Conservation (phyloP, 35 echinoderm and acorn worm genomes). For the Amphiura filiformis region DNA sequence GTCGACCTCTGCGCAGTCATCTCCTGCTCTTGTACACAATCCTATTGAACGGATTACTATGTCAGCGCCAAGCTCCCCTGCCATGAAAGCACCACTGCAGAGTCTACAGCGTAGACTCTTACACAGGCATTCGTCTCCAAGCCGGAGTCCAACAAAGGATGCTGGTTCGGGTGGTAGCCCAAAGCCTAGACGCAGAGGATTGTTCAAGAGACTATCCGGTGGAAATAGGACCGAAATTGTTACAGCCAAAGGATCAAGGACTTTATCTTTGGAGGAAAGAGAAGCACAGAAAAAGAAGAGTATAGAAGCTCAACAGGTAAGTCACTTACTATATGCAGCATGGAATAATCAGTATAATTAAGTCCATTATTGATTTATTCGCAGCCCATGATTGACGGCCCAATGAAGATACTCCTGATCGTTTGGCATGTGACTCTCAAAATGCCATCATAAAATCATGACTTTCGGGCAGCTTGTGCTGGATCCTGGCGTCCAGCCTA, state of each 20-base stretch:
- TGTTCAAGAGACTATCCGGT: not conserved
- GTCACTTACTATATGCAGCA: not conserved
- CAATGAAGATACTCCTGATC: too few relatives aligned
- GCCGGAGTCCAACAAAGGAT: not conserved
- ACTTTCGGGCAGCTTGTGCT: too few relatives aligned
- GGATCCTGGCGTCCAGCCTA: too few relatives aligned
- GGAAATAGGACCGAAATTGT: not conserved
- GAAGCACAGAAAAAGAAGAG: slow-evolving; percentile 3
- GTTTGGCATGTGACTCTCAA: too few relatives aligned
- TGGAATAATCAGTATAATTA: too few relatives aligned
- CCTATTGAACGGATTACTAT: slow-evolving; percentile 7
- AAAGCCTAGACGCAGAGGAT: not conserved
- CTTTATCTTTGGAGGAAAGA: not conserved
- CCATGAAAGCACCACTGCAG: not conserved
- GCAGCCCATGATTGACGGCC: too few relatives aligned
- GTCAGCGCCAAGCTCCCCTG: not conserved
- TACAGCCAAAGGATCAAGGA: not conserved
- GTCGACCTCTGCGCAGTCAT: not conserved
- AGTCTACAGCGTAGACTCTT: slow-evolving; percentile 7
- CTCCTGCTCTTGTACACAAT: not conserved
- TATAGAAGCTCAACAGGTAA: not conserved
- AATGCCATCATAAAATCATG: too few relatives aligned
- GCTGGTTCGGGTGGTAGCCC: not conserved
- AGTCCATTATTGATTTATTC: too few relatives aligned
- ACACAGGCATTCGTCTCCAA: not conserved